phyloP scores from a whole-genome alignment of 1,140 invertebrate genomes.

The Cyclina sinensis region DNA sequence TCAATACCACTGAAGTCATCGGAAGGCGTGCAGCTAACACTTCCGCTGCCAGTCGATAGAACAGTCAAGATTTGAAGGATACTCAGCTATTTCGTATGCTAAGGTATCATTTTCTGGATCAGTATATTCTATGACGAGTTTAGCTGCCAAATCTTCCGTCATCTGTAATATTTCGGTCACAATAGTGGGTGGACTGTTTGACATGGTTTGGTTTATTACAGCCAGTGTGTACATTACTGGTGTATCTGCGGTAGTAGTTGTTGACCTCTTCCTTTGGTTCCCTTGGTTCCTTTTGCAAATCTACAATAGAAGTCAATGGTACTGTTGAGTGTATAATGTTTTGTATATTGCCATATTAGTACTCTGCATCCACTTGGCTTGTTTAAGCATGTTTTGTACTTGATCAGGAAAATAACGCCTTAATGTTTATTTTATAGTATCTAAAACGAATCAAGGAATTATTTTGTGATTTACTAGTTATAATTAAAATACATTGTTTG shows the following conservation, averaged over 20 bases:
- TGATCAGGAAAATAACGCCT: too few species aligned
- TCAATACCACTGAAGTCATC: slow-evolving; percentile 10
- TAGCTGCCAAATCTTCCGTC: background rate
- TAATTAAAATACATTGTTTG: too few species aligned
- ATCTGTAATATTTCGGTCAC: background rate
- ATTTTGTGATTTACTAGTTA: too few species aligned
- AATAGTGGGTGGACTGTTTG: slow-evolving; percentile 16
- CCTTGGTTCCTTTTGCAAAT: too few species aligned
- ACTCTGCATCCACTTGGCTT: too few species aligned
- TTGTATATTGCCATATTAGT: too few species aligned
- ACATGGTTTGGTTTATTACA: background rate
- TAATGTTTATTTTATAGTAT: too few species aligned
- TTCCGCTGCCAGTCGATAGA: background rate
- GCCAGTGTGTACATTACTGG: background rate
- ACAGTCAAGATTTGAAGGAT: slow-evolving; percentile 22
- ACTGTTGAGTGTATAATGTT: too few species aligned
- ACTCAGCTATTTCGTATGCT: background rate
- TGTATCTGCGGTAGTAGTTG: background rate
- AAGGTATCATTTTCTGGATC: slow-evolving; percentile 30
- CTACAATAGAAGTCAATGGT: too few species aligned
- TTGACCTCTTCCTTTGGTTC: too few species aligned
- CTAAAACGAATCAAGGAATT: too few species aligned
- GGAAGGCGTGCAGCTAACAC: background rate
- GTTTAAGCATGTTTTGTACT: too few species aligned
- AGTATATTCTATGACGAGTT: background rate